Evolutionary conservation across 2,113 vertebrate species (phyloP).

Genomic region (Spheniscus mendiculus): DNA sequence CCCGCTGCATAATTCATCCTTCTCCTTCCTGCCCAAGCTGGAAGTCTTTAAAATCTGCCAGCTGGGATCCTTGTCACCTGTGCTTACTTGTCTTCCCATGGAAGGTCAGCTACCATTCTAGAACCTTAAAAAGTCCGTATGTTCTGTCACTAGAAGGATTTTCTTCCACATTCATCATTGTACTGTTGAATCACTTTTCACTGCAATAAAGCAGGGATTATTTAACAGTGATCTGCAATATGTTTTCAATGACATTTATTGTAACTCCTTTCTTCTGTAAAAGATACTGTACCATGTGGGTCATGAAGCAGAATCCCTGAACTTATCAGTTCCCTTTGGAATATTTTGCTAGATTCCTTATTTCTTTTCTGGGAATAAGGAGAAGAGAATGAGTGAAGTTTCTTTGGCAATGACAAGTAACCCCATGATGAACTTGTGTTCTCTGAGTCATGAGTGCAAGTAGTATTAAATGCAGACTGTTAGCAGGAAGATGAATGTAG

Average conservation of each 20-base stretch:
- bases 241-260: not conserved
- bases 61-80: not conserved
- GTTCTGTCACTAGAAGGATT: not conserved
- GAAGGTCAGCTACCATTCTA: not conserved
- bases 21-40: not conserved
- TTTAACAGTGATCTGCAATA: not conserved
- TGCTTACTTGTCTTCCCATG: not conserved
- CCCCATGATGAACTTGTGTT: not conserved
- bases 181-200: not conserved
- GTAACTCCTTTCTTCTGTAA: not conserved
- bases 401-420: not conserved
- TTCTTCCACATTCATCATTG: not conserved
- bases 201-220: not conserved
- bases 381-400: not conserved
- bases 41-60: not conserved
- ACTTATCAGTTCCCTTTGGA: not conserved
- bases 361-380: not conserved
- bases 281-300: not conserved
- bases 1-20: not conserved
- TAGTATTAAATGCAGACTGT: not conserved
- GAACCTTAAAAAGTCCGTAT: not conserved
- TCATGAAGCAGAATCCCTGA: not conserved
- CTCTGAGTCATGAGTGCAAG: not conserved
- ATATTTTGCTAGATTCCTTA: not conserved
- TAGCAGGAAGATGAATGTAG: not conserved